phyloP scores from a whole-genome alignment of 1,140 invertebrate genomes.

The Pseudomyrmex concolor region DNA sequence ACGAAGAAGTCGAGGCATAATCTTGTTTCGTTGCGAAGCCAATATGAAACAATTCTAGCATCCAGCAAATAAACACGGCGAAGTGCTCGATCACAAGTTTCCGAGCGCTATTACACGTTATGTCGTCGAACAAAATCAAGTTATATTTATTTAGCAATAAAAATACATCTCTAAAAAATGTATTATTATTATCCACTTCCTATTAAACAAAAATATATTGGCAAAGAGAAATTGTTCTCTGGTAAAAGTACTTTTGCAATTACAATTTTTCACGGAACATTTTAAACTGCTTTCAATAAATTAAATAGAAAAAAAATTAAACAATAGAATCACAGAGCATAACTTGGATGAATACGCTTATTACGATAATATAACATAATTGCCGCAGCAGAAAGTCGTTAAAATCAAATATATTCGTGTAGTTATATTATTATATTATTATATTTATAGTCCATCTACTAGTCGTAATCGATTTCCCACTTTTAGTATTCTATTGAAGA shows the following conservation, averaged over 20 bases:
- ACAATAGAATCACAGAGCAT: neutral
- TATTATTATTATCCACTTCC: constrained; percentile 15
- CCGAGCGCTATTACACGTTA: constrained; percentile 40
- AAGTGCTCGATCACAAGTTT: constrained; percentile 29
- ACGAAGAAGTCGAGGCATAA: constrained; percentile 50
- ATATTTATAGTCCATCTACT: neutral
- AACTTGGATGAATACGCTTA: neutral
- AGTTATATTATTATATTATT: neutral
- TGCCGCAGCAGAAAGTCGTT: constrained; percentile 8
- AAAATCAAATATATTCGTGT: constrained; percentile 4
- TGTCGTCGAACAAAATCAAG: constrained; percentile 21
- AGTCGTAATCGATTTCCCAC: neutral
- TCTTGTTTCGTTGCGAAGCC: constrained; percentile 54
- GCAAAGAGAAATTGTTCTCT: neutral
- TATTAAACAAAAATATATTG: neutral
- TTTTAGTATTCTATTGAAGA: neutral
- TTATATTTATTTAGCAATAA: constrained; percentile 38
- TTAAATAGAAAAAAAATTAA: constrained; percentile 34
- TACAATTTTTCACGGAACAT: constrained; percentile 22
- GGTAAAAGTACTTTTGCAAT: constrained; percentile 3
- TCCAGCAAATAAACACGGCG: constrained; percentile 34
- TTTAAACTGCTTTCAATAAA: neutral
- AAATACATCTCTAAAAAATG: constrained; percentile 1
- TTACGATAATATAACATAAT: neutral
- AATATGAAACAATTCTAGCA: constrained; percentile 51